Evolutionary conservation across 2,797 vertebrate species (phyloP).

Genomic region (Micromesistius poutassou): DNA sequence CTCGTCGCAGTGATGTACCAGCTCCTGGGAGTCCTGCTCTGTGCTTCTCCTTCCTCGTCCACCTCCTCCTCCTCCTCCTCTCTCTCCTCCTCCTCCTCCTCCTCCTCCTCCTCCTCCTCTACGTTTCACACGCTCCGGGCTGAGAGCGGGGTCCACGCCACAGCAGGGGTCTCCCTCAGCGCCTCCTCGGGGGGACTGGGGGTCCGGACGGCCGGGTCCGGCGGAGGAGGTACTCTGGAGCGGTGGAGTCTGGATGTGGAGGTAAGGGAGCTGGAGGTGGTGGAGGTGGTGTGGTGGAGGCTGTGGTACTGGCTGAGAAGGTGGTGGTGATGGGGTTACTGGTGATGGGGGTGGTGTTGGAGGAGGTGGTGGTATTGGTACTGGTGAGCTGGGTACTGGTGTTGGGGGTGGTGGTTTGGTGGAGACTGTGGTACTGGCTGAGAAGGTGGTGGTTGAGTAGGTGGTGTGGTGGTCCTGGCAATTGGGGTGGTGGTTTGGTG

Average conservation of each 20-base stretch:
- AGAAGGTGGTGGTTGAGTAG: not conserved
- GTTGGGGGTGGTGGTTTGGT: too few species aligned
- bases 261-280: conserved; percentile 40
- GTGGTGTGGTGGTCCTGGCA: too few species aligned
- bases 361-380: too few species aligned
- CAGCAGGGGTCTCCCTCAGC: conserved; percentile 34
- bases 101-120: conserved; percentile 24
- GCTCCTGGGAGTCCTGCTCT: conserved; percentile 46
- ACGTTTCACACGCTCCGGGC: not conserved
- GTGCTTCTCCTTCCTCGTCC: conserved; percentile 21
- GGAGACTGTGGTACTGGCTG: too few species aligned
- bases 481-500: too few species aligned
- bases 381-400: too few species aligned
- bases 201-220: not conserved
- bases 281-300: too few species aligned
- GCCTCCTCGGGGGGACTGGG: conserved; percentile 4
- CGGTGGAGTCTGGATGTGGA: conserved; percentile 48
- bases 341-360: not conserved
- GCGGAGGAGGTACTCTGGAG: conserved; percentile 22
- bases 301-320: not conserved
- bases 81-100: conserved; percentile 16
- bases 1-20: conserved; percentile 58
- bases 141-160: conserved; percentile 21
- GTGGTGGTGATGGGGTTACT: too few species aligned
- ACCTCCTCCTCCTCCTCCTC: conserved; percentile 34